phyloP scores from a whole-genome alignment of 2,113 vertebrate species.

The Caranx melampygus region DNA sequence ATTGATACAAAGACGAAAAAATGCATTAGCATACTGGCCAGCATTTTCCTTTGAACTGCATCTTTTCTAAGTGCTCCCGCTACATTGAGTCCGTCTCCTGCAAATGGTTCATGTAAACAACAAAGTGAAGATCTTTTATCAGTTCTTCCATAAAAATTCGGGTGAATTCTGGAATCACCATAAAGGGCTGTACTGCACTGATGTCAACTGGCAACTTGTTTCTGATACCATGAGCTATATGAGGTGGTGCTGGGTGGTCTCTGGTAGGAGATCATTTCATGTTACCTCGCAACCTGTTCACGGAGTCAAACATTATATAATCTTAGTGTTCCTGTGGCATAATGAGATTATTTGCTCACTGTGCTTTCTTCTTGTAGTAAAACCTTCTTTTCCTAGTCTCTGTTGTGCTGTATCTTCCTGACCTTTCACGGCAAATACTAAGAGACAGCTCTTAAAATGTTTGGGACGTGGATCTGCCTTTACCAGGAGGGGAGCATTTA shows the following conservation, averaged over 20 bases:
- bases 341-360: not conserved
- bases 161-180: not conserved
- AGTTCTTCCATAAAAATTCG: not conserved
- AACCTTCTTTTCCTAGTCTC: not conserved
- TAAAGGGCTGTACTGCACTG: not conserved
- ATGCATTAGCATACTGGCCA: not conserved
- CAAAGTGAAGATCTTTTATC: not conserved
- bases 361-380: not conserved
- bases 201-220: not conserved
- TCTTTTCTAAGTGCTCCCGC: not conserved
- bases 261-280: not conserved
- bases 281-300: not conserved
- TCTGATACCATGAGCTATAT: not conserved
- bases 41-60: not conserved
- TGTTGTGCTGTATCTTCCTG: constrained; percentile 15
- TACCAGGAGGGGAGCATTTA: not conserved
- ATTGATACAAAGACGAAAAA: not conserved
- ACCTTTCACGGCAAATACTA: constrained; percentile 48
- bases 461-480: not conserved
- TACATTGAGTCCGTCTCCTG: not conserved
- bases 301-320: not conserved
- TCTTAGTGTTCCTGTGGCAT: not conserved
- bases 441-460: constrained; percentile 18
- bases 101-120: constrained; percentile 11
- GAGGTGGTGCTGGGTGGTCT: too few relatives aligned